Percentiles rank a stretch among this genome's conserved stretches.
phyloP scores from a whole-genome alignment of 2,888 invertebrate genomes.

The Ctena decussata region DNA sequence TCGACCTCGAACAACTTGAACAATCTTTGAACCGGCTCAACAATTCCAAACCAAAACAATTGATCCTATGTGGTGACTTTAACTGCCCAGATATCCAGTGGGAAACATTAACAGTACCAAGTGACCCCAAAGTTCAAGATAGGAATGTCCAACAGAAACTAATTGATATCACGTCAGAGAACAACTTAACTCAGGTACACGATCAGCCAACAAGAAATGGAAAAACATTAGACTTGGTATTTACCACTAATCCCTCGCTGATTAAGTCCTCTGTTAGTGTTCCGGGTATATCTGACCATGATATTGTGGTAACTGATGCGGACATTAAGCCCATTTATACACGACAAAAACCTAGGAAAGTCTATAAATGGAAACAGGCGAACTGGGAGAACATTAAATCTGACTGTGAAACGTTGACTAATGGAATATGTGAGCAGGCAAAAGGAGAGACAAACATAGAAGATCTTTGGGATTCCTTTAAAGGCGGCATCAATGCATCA shows the following conservation, averaged over 20 bases:
- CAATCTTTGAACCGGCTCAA: background rate
- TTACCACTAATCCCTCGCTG: constrained; percentile 48
- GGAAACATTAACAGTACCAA: background rate
- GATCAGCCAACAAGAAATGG: constrained; percentile 25
- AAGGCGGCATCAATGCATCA: background rate
- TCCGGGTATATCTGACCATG: constrained; percentile 52
- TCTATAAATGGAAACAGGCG: background rate
- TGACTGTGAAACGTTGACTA: background rate
- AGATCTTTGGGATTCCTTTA: background rate
- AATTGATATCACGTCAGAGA: constrained; percentile 2
- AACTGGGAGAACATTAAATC: background rate
- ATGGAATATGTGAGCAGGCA: background rate
- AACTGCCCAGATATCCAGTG: constrained; percentile 53
- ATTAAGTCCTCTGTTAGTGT: constrained; percentile 47
- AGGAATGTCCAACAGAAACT: constrained; percentile 35
- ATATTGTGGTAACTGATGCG: constrained; percentile 42
- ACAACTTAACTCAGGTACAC: constrained; percentile 41
- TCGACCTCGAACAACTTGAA: background rate
- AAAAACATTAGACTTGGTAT: constrained; percentile 38
- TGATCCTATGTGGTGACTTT: constrained; percentile 24
- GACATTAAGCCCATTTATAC: constrained; percentile 10
- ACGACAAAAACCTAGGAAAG: constrained; percentile 10
- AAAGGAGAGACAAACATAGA: background rate
- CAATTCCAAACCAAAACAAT: constrained; percentile 2
- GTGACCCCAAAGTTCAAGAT: constrained; percentile 13